These are phyloP conservation scores for Apistogramma diplotaenia DNA, from an alignment of 2,113 vertebrate species.

Conservation along the genomic window DNA sequence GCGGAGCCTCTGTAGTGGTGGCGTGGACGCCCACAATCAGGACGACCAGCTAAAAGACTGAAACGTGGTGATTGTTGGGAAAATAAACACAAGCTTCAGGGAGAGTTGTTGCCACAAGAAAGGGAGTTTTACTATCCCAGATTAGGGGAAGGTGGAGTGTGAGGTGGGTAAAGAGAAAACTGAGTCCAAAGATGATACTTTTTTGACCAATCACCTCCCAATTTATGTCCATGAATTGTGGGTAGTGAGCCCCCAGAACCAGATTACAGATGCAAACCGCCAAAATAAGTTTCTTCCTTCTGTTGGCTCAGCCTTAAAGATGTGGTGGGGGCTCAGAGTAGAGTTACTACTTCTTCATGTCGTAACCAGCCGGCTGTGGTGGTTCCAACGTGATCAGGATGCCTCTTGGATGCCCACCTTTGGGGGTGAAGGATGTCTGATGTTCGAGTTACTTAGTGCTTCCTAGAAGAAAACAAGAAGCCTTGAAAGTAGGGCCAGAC, in stretches of 20 bases:
- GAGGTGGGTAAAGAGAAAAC: background rate
- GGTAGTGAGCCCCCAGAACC: background rate
- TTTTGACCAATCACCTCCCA: background rate
- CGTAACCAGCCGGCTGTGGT: background rate
- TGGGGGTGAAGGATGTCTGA: background rate
- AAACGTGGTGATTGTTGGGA: no score
- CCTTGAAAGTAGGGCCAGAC: background rate
- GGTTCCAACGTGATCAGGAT: background rate
- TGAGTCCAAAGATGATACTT: accelerated
- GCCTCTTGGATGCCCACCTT: background rate
- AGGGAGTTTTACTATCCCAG: accelerated
- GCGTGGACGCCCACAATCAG: no score
- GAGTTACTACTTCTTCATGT: background rate
- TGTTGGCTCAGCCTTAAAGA: background rate
- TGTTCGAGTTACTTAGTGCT: background rate
- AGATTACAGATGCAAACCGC: no score
- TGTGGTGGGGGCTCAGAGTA: background rate
- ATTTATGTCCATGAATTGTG: background rate
- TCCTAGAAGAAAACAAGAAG: background rate
- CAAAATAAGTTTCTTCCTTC: background rate
- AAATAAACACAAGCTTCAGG: background rate
- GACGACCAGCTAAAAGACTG: no score
- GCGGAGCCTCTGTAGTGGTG: no score
- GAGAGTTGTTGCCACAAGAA: accelerated
- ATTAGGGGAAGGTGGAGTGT: background rate